phyloP scores from a whole-genome alignment of 23 tunicate genomes.

The Diplosoma virens region DNA sequence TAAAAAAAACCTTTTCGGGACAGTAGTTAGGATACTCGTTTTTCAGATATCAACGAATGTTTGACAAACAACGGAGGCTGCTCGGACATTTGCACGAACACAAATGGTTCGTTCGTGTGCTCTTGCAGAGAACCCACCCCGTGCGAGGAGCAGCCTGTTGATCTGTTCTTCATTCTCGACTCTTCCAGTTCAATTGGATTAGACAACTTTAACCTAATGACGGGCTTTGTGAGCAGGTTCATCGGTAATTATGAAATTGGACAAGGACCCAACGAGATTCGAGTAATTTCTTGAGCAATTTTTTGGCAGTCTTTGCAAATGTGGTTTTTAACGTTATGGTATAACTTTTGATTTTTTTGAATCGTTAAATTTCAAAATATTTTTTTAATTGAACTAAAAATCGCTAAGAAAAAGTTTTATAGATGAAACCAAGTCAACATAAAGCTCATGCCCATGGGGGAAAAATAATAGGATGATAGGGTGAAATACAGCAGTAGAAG shows the following conservation, averaged over 20 bases:
- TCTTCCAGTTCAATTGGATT: slow-evolving; percentile 78
- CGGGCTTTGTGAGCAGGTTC: slow-evolving; percentile 42
- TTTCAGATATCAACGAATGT: slow-evolving; percentile 92
- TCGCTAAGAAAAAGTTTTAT: too few species aligned
- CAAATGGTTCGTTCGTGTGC: slow-evolving; percentile 78
- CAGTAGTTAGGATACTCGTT: too few species aligned
- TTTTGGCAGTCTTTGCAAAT: not conserved
- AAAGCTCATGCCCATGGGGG: too few species aligned
- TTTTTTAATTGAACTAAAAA: too few species aligned
- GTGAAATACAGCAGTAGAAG: too few species aligned
- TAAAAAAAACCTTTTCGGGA: too few species aligned
- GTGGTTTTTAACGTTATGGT: too few species aligned
- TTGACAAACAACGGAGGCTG: slow-evolving; percentile 90
- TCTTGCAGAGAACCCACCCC: slow-evolving; percentile 53
- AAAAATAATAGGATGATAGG: too few species aligned
- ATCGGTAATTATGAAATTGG: slow-evolving; percentile 44
- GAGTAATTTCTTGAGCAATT: slow-evolving; percentile 30
- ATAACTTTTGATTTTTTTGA: too few species aligned
- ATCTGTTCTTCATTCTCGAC: slow-evolving; percentile 85
- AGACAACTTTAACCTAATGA: slow-evolving; percentile 61
- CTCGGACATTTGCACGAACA: slow-evolving; percentile 86
- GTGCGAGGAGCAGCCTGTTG: slow-evolving; percentile 57
- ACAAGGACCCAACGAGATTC: slow-evolving; percentile 49
- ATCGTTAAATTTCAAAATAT: too few species aligned
- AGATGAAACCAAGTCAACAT: too few species aligned